Evolutionary conservation across 2,797 vertebrate genomes (phyloP).

Genomic region (Catharus ustulatus): DNA sequence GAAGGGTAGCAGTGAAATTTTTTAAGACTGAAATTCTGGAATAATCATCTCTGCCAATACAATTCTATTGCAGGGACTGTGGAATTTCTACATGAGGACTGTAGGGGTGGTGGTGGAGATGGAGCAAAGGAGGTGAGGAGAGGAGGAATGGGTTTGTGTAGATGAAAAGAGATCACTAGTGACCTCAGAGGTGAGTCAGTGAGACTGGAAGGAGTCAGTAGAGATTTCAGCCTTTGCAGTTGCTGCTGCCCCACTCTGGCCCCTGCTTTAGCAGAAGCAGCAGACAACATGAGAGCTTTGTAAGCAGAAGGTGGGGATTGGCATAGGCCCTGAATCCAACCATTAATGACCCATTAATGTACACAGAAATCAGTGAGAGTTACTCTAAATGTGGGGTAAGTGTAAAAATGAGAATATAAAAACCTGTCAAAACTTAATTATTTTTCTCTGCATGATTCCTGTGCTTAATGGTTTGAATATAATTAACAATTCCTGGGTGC

Average conservation of each 20-base stretch:
- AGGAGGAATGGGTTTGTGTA: background rate
- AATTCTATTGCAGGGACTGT: background rate
- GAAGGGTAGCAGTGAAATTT: background rate
- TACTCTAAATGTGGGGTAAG: background rate
- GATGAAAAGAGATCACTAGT: background rate
- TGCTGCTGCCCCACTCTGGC: background rate
- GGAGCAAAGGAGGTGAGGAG: background rate
- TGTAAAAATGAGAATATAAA: background rate
- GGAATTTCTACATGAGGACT: background rate
- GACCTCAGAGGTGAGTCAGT: accelerated
- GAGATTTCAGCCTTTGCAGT: background rate
- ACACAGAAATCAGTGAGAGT: background rate
- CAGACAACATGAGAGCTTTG: accelerated
- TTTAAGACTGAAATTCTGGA: background rate
- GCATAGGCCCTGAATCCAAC: background rate
- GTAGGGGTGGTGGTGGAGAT: background rate
- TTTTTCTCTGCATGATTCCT: background rate
- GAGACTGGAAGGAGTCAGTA: background rate
- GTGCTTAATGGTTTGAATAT: background rate
- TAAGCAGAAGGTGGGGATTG: background rate
- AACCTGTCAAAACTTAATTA: background rate
- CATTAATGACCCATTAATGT: background rate
- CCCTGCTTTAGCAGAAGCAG: background rate
- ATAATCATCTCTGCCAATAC: background rate
- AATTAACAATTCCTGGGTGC: background rate